Evolutionary conservation across 1,140 invertebrate species (phyloP).

Genomic region (Gonatopus flavifemur): DNA sequence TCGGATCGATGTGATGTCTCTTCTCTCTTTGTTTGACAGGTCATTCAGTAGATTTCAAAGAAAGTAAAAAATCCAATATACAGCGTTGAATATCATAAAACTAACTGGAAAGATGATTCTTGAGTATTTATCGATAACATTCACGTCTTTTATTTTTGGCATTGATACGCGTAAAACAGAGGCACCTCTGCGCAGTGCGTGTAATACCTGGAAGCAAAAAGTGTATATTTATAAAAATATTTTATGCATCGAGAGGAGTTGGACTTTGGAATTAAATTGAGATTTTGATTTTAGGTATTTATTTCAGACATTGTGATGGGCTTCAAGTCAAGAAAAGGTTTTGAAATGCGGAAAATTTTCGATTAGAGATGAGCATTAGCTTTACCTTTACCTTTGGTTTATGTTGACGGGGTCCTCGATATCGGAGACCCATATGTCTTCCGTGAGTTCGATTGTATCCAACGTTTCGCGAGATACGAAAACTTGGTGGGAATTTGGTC

Average conservation of each 20-base stretch:
- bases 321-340: too few relatives aligned
- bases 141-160: conserved; percentile 94
- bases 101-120: conserved; percentile 91
- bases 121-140: conserved; percentile 96
- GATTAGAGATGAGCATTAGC: not conserved
- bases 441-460: conserved; percentile 58
- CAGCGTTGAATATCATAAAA: conserved; percentile 90
- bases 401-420: conserved; percentile 57
- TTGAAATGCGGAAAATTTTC: too few relatives aligned
- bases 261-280: too few relatives aligned
- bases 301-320: too few relatives aligned
- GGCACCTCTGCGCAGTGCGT: conserved; percentile 76
- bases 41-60: too few relatives aligned
- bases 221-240: not conserved
- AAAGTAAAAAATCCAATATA: conserved; percentile 95
- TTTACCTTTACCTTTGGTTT: conserved; percentile 54
- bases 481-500: conserved; percentile 76
- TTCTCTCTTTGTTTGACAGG: too few relatives aligned
- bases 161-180: conserved; percentile 79
- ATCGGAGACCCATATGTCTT: conserved; percentile 61
- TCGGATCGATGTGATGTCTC: too few relatives aligned
- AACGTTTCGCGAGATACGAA: conserved; percentile 70
- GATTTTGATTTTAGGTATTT: too few relatives aligned
- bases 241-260: not conserved
- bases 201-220: conserved; percentile 63